Conservation (phyloP, 1,140 invertebrate genomes). For the Pseudachorutes palmiensis region DNA sequence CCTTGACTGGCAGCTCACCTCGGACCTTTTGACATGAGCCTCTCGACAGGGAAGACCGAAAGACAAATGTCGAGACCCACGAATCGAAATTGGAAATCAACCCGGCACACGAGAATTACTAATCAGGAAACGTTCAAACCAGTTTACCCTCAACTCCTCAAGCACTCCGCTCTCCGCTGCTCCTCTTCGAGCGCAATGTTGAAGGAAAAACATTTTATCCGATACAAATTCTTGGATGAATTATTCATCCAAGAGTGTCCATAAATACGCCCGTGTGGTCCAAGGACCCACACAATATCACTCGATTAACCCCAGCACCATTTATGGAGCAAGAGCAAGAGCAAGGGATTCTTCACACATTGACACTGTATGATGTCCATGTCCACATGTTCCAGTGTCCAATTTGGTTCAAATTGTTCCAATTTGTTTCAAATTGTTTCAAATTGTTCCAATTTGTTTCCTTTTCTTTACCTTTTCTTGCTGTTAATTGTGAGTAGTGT, state of each 20-base stretch:
- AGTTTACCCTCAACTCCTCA: background rate
- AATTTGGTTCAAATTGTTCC: no score
- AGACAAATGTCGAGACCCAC: background rate
- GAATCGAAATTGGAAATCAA: background rate
- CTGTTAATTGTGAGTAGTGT: background rate
- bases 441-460: no score
- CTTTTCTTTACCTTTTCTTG: no score
- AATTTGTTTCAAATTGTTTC: no score
- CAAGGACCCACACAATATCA: background rate
- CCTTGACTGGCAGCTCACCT: conserved; percentile 38
- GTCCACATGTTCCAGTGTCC: no score
- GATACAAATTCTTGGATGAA: conserved; percentile 34
- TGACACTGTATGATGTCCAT: no score
- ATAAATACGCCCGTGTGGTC: conserved; percentile 35
- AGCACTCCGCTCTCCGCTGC: no score
- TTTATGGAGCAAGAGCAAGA: no score
- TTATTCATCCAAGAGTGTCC: conserved; percentile 32
- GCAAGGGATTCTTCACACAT: no score
- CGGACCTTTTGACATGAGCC: conserved; percentile 34
- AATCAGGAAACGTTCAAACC: background rate
- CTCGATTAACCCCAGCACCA: conserved; percentile 6
- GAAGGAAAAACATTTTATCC: conserved; percentile 4
- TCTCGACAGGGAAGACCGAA: conserved; percentile 18
- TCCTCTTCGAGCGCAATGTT: background rate
- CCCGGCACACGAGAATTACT: background rate